Conservation (phyloP, 2,888 invertebrate species). For the Harpalus rubripes region DNA sequence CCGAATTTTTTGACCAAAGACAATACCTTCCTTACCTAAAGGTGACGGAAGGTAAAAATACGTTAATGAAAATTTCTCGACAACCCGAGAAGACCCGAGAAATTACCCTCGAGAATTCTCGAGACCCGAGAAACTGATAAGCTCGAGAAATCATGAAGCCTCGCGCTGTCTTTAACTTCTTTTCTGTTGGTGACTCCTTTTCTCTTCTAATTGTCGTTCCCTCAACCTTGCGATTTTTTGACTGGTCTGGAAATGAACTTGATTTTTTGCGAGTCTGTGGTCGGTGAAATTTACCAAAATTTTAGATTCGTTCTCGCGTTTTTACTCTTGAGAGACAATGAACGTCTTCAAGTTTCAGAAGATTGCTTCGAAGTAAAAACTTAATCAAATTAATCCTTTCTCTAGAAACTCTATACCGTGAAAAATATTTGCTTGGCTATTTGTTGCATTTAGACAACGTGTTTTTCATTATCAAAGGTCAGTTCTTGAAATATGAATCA, state of each 20-base stretch:
- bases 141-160: too few relatives aligned
- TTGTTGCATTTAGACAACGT: not conserved
- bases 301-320: constrained; percentile 55
- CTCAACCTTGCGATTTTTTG: constrained; percentile 3
- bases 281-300: constrained; percentile 52
- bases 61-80: too few relatives aligned
- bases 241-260: constrained; percentile 14
- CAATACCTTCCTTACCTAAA: too few relatives aligned
- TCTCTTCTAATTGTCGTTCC: not conserved
- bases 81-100: too few relatives aligned
- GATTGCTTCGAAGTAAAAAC: constrained; percentile 6
- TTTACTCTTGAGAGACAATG: constrained; percentile 31
- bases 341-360: constrained; percentile 17
- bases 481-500: constrained; percentile 16
- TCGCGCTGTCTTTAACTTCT: too few relatives aligned
- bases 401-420: not conserved
- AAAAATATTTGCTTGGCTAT: not conserved
- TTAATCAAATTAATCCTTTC: constrained; percentile 44
- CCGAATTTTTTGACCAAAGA: too few relatives aligned
- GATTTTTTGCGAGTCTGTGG: constrained; percentile 39
- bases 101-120: too few relatives aligned
- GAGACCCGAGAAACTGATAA: too few relatives aligned
- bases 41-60: too few relatives aligned
- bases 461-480: constrained; percentile 31
- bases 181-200: too few relatives aligned